Base-by-base conservation (phyloP, 1,140 invertebrate species). In the Rhagoletis pomonella region DNA sequence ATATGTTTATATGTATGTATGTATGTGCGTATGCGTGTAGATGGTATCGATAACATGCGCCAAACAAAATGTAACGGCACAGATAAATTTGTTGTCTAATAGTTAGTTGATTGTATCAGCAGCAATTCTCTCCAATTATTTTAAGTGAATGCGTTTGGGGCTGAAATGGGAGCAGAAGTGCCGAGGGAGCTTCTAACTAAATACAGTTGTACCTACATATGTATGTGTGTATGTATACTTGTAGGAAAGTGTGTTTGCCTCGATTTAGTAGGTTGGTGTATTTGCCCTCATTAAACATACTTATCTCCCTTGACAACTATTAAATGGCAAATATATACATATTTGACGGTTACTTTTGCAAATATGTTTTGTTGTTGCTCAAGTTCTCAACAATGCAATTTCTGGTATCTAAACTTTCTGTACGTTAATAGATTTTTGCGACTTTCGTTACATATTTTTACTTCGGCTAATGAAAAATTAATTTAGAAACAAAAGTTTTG, bases 31-130 rank as follows among this genome's bases (percentile, higher is more conserved):
- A 73, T 44, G 50, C 42, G 17, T 81, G 73, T 81, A 81, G 73
- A 81, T 81, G 47, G 2, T 81, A 81, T 81, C 73, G 73, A 81
- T 81, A 81, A 81, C 73, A 55, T 81, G 73, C n/a, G 73, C 73
- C 73, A 81, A 81, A 81, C 73, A 10, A 81, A 81, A 81, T 81
- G 47, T 81, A n/a, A 44, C 73, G 14, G 17, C 73, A 81, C n/a
- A 81, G 73, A 81, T 81, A 81, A 81, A 47, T 55, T 81, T 81
- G 44, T 55, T 29, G 29, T 29, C 29, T 29, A 29, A 29, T 29
- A 29, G 29, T 44, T 55, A 55, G 73, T 50, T 81, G n/a, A n/a
- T 81, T 6, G 73, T 81, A 47, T 81, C 73, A 81, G 73, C 47
- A 81, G 29, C 73, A 81, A 47, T 81, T 81, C 73, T 81, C 73